Evolutionary conservation across 1,140 invertebrate genomes (phyloP).

Genomic region (Helicoverpa zea): DNA sequence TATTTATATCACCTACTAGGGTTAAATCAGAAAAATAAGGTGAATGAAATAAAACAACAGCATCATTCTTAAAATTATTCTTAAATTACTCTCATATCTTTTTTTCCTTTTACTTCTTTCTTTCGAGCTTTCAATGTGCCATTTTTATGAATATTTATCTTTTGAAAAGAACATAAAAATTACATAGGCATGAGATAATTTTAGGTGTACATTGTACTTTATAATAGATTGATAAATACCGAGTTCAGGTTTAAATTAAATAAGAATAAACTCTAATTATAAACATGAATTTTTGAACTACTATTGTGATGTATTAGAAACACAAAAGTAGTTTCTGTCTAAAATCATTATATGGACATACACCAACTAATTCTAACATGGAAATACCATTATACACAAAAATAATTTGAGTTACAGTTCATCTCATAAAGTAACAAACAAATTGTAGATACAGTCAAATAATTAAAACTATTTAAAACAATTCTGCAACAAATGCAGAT

Average conservation of each 20-base stretch:
- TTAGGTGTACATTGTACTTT: constrained; percentile 55
- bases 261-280: constrained; percentile 8
- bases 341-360: constrained; percentile 12
- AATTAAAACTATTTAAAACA: constrained; percentile 32
- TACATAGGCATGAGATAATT: constrained; percentile 46
- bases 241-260: constrained; percentile 6
- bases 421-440: constrained; percentile 26
- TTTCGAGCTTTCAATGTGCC: constrained; percentile 32
- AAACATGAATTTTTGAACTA: constrained; percentile 4
- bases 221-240: constrained; percentile 21
- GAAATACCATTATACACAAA: constrained; percentile 28
- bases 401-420: background rate
- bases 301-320: background rate
- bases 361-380: constrained; percentile 10
- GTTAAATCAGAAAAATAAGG: constrained; percentile 1
- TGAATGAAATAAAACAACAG: constrained; percentile 68
- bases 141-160: constrained; percentile 37
- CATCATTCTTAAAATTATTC: constrained; percentile 73
- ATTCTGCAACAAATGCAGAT: constrained; percentile 23
- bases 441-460: constrained; percentile 30
- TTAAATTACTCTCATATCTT: constrained; percentile 66
- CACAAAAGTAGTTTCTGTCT: background rate
- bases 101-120: constrained; percentile 51
- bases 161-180: constrained; percentile 45
- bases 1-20: background rate